A percentile compares a stretch with the other conserved stretches of the same genome.
Evolutionary conservation across 2,888 invertebrate genomes (phyloP).

Genomic region (Acrobasis consociella): DNA sequence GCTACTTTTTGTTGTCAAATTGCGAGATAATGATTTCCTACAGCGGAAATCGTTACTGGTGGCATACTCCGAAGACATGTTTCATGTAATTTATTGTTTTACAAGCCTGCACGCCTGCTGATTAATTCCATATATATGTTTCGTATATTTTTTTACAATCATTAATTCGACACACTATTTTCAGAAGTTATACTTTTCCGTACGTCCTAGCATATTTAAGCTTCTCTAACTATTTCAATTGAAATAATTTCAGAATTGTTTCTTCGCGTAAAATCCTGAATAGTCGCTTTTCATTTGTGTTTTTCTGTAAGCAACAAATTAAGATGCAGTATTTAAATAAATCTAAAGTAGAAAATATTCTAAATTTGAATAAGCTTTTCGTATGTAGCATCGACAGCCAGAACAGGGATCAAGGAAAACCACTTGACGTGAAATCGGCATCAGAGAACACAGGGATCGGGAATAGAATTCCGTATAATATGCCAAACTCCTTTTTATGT

Average conservation of each 20-base stretch:
- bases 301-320: no score
- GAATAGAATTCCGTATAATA: slow-evolving; percentile 37
- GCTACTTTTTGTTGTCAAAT: slow-evolving; percentile 39
- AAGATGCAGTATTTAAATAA: no score
- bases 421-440: background rate
- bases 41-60: slow-evolving; percentile 34
- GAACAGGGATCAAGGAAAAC: background rate
- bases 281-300: no score
- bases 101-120: slow-evolving; percentile 27
- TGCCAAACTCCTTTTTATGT: slow-evolving; percentile 34
- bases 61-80: slow-evolving; percentile 31
- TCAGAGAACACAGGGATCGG: slow-evolving; percentile 31
- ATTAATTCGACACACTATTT: no score
- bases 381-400: background rate
- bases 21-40: slow-evolving; percentile 47
- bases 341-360: no score
- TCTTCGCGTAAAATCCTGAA: no score
- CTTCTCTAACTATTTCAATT: no score
- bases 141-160: no score
- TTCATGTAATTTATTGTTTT: slow-evolving; percentile 40
- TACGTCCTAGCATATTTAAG: no score
- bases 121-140: slow-evolving; percentile 20
- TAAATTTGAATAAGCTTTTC: no score
- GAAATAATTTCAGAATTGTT: no score
- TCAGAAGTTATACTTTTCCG: no score